Evolutionary conservation across 2,797 vertebrate genomes (phyloP), one percentile per base, ranked within the genome.

Genomic region (Schizopygopsis malacanthus): DNA sequence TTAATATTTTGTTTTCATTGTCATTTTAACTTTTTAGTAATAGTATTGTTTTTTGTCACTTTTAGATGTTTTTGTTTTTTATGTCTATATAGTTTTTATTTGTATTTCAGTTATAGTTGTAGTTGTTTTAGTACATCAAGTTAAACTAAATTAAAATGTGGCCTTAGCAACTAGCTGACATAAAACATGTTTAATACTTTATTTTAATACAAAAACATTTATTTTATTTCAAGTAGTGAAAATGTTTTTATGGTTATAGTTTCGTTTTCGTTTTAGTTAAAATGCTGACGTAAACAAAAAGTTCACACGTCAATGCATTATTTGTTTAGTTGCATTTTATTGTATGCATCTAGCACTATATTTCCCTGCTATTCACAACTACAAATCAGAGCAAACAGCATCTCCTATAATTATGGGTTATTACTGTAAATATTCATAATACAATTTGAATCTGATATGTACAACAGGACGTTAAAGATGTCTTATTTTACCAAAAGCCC

Each of bases 371-470:
- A 54, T 13, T 41, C 28, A 9, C 47, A 37, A 33, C 28, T 18
- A 10, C 47, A 10, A 39, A 37, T 77, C 28, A 76, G 28, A 54
- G 22, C 18, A 76, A 20, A 37, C 16, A 37, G 28, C 10, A 76
- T 33, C 28, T 76, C 33, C 20, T 39, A 41, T 39, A n/a, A 81
- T 70, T 70, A 70, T 20, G 43, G n/a, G 20, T 50, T 70, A 81
- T 81, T 79, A 61, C 20, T 47, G 33, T 41, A 78, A 56, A 59
- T 41, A 78, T 41, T 43, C 54, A 61, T 43, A 45, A 18, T 45
- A n/a, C 13, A 63, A 63, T 79, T 41, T 47, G n/a, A 43, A 79
- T 41, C 18, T 59, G 75, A 78, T 22, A 28, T 16, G 63, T 8
- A 47, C 65, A 70, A 71, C 22, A 41, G 41, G 18, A 22, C 8